Evolutionary conservation across 2,888 invertebrate species (phyloP), one percentile per base, ranked within the genome.

Genomic region (Crossocerus cetratus): DNA sequence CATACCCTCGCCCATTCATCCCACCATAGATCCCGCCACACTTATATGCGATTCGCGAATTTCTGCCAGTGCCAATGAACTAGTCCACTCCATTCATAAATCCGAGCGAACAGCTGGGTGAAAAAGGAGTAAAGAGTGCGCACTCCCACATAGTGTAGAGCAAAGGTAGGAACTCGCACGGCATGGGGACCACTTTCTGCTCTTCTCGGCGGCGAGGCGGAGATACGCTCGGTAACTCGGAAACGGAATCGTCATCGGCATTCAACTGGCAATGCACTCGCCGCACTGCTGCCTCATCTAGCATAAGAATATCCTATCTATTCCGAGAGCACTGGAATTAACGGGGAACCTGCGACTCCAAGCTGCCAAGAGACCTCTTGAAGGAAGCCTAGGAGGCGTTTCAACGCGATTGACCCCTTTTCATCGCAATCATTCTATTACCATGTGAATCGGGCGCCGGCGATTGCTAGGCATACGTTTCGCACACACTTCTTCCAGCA

Each of bases 181-280:
- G 69, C 63, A 67, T 57, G 74, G 64, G 64, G 49, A 56, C 42
- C 57, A 20, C 5, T 32, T 42, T 20, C 43, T 53, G 68, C 64
- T 62, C 71, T 59, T 67, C 65, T 75, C 57, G 72, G 84, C 57
- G 72, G 84, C 87, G 87, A 87, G 87, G 79, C 87, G 88, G 88
- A 86, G 87, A 87, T 86, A 87, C 87, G 87, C 85, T 86, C 72
- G 80, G 81, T 83, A 82, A 84, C 75, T 80, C 77, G 77, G 74
- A 75, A 77, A 66, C 76, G 78, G 83, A 82, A 86, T 85, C 81
- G 82, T 84, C 83, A 84, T 80, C 60, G 74, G 62, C 81, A 72
- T 80, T 78, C 78, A 84, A 76, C 72, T 68, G 70, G 69, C 83
- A 73, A 76, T 70, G 67, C 72, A 70, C 71, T 64, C 72, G 44